These are phyloP conservation scores for Gryllus bimaculatus DNA, from an alignment of 1,140 invertebrate species.

Conservation along the genomic window DNA sequence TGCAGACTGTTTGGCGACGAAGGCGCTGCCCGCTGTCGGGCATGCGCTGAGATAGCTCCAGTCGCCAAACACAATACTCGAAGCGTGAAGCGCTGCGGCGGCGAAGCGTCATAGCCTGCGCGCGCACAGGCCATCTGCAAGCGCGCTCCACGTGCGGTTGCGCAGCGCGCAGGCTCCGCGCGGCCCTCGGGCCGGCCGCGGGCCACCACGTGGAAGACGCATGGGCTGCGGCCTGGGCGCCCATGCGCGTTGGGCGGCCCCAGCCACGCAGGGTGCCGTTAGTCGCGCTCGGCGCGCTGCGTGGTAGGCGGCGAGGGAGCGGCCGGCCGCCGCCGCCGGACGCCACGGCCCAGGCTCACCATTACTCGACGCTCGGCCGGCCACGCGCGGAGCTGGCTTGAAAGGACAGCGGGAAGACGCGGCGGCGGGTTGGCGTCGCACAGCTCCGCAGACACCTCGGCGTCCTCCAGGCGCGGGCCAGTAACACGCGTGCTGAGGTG, in stretches of 20 bases:
- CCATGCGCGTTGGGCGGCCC: slow-evolving; percentile 56
- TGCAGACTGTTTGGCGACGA: no score
- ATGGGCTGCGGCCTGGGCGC: slow-evolving; percentile 54
- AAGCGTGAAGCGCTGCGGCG: no score
- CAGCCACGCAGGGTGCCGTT: slow-evolving; percentile 60
- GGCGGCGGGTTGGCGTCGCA: slow-evolving; percentile 73
- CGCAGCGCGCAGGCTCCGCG: no score
- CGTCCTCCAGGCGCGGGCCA: slow-evolving; percentile 68
- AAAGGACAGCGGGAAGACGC: slow-evolving; percentile 64
- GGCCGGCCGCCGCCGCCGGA: slow-evolving; percentile 44
- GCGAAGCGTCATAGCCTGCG: no score
- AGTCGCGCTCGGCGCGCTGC: slow-evolving; percentile 59
- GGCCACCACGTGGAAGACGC: slow-evolving; percentile 60
- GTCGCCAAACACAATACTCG: no score
- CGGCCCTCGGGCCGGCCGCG: slow-evolving; percentile 37
- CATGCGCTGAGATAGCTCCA: no score
- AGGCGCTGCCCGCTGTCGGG: no score
- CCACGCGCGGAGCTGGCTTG: slow-evolving; percentile 49
- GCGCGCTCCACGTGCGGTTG: no score
- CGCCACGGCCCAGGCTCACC: slow-evolving; percentile 52
- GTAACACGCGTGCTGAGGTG: slow-evolving; percentile 59
- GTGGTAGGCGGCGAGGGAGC: slow-evolving; percentile 54
- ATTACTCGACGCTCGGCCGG: slow-evolving; percentile 38
- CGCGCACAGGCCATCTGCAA: no score
- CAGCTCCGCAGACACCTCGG: slow-evolving; percentile 69